Evolutionary conservation across 2,888 invertebrate species (phyloP).

Genomic region (Troglohyphantes excavatus): DNA sequence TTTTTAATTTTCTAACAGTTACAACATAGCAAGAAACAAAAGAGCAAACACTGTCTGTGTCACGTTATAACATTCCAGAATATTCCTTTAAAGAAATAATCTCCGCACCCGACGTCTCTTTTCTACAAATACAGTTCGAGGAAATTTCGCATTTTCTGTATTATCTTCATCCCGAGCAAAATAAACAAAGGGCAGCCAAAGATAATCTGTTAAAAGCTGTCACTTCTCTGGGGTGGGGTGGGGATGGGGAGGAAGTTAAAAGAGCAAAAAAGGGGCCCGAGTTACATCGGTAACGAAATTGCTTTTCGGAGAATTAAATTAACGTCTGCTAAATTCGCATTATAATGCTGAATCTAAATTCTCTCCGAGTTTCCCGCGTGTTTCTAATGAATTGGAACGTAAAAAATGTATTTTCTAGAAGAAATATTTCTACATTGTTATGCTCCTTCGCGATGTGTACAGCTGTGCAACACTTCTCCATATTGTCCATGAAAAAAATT

Average conservation of each 20-base stretch:
- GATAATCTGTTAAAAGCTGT: slow-evolving; percentile 9
- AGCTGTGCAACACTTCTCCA: too few species aligned
- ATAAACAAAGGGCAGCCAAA: background rate
- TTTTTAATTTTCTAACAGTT: too few species aligned
- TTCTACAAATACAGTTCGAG: background rate
- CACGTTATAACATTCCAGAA: too few species aligned
- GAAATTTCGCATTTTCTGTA: background rate
- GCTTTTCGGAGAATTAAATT: background rate
- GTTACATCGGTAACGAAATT: background rate
- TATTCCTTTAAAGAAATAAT: background rate
- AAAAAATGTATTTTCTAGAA: background rate
- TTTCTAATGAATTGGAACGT: slow-evolving; percentile 9
- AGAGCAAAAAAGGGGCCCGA: background rate
- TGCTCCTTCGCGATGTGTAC: too few species aligned
- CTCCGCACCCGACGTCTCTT: background rate
- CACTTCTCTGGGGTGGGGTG: background rate
- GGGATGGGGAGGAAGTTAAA: too few species aligned
- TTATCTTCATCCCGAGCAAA: background rate
- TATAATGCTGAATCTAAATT: background rate
- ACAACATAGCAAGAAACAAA: too few species aligned
- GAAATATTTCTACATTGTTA: too few species aligned
- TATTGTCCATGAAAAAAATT: too few species aligned
- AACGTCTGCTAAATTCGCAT: slow-evolving; percentile 9
- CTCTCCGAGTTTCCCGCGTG: background rate
- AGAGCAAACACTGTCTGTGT: too few species aligned